Evolutionary conservation across 2,888 invertebrate species (phyloP).

Genomic region (Micoletzkya japonica): DNA sequence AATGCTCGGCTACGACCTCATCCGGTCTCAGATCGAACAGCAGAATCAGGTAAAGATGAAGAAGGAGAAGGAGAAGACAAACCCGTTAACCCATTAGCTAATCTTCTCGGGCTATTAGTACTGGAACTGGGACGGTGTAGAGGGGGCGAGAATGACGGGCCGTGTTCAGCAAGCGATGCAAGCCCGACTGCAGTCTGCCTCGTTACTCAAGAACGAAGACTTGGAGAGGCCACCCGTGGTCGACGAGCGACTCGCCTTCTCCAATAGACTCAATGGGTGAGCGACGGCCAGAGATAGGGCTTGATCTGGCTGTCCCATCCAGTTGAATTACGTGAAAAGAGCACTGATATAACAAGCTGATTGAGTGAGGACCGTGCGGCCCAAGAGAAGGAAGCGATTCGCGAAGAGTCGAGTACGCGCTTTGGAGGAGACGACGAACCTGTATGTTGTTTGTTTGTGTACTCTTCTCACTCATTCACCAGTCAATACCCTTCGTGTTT

Average conservation of each 20-base stretch:
- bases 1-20: conserved; percentile 25
- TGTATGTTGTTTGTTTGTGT: neutral
- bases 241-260: conserved; percentile 22
- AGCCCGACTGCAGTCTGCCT: conserved; percentile 2
- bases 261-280: conserved; percentile 16
- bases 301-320: neutral
- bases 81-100: too few species aligned
- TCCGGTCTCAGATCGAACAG: conserved; percentile 19
- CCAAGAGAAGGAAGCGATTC: neutral
- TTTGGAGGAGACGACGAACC: neutral
- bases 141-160: too few species aligned
- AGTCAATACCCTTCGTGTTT: too few species aligned
- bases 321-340: neutral
- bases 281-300: too few species aligned
- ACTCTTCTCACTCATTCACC: too few species aligned
- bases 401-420: neutral
- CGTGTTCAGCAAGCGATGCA: conserved; percentile 14
- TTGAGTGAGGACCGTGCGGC: conserved; percentile 14
- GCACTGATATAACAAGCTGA: too few species aligned
- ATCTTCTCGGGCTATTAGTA: too few species aligned
- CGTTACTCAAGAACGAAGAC: neutral
- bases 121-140: too few species aligned
- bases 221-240: conserved; percentile 8
- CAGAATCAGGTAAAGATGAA: neutral
- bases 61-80: neutral